Evolutionary conservation across 1,140 invertebrate genomes (phyloP).

Genomic region (Proales similis): DNA sequence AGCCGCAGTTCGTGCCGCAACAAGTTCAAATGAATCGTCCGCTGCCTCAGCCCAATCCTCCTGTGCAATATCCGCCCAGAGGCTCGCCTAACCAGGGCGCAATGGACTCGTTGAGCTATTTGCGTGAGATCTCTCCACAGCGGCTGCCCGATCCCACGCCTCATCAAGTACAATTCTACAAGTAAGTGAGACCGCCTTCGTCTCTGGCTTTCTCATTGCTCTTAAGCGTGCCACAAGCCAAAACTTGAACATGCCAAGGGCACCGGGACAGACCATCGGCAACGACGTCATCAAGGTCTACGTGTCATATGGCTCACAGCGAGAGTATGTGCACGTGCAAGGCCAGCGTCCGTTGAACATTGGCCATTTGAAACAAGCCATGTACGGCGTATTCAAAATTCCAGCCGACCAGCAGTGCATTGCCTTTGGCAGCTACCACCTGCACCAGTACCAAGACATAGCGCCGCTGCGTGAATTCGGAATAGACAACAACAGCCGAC

Average conservation of each 20-base stretch:
- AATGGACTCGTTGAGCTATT: not conserved
- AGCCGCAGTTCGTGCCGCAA: not conserved
- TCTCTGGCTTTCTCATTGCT: no score
- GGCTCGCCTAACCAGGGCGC: not conserved
- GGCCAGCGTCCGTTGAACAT: constrained; percentile 9
- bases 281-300: constrained; percentile 28
- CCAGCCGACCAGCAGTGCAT: constrained; percentile 17
- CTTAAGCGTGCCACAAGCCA: no score
- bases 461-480: constrained; percentile 17
- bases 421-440: constrained; percentile 5
- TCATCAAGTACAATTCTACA: constrained; percentile 1
- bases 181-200: not conserved
- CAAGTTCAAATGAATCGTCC: not conserved
- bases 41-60: not conserved
- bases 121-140: not conserved
- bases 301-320: constrained; percentile 18
- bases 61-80: not conserved
- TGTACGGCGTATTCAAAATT: constrained; percentile 26
- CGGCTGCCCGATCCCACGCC: not conserved
- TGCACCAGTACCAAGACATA: constrained; percentile 10
- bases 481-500: constrained; percentile 17
- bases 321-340: constrained; percentile 19
- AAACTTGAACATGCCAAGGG: constrained; percentile 18
- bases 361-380: constrained; percentile 17
- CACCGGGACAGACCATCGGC: no score